Conservation (phyloP, 2,888 invertebrate genomes). For the Ceriagrion tenellum region DNA sequence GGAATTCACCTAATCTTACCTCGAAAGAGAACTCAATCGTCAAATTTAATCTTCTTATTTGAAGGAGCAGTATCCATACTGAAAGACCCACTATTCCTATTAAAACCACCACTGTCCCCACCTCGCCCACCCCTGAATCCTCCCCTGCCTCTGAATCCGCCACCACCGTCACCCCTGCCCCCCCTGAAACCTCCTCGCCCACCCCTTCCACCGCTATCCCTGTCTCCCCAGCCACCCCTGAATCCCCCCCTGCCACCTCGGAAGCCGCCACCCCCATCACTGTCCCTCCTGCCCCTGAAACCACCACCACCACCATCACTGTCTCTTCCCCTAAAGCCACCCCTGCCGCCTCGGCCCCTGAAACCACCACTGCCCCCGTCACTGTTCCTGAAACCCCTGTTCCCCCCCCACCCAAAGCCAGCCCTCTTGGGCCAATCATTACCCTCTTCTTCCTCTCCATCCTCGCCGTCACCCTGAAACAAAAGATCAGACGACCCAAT, state of each 20-base stretch:
- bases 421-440: slow-evolving; percentile 69
- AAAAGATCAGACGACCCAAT: slow-evolving; percentile 10
- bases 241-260: slow-evolving; percentile 70
- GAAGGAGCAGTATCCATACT: slow-evolving; percentile 76
- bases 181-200: slow-evolving; percentile 82
- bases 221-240: slow-evolving; percentile 72
- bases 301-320: slow-evolving; percentile 73
- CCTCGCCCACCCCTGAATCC: slow-evolving; percentile 71
- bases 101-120: slow-evolving; percentile 70
- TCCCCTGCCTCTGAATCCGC: slow-evolving; percentile 72
- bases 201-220: slow-evolving; percentile 78
- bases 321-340: slow-evolving; percentile 74
- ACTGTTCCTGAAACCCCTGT: slow-evolving; percentile 72
- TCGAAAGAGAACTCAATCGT: slow-evolving; percentile 76
- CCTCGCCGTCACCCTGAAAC: slow-evolving; percentile 76
- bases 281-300: slow-evolving; percentile 68
- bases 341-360: slow-evolving; percentile 75
- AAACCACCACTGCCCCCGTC: slow-evolving; percentile 74
- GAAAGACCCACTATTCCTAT: slow-evolving; percentile 48
- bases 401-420: slow-evolving; percentile 71
- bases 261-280: slow-evolving; percentile 70
- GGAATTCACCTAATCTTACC: not conserved
- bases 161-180: slow-evolving; percentile 70
- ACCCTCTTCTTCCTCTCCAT: slow-evolving; percentile 74
- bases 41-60: slow-evolving; percentile 89